phyloP scores from a whole-genome alignment of 2,797 vertebrate species.

The Semaprochilodus insignis region DNA sequence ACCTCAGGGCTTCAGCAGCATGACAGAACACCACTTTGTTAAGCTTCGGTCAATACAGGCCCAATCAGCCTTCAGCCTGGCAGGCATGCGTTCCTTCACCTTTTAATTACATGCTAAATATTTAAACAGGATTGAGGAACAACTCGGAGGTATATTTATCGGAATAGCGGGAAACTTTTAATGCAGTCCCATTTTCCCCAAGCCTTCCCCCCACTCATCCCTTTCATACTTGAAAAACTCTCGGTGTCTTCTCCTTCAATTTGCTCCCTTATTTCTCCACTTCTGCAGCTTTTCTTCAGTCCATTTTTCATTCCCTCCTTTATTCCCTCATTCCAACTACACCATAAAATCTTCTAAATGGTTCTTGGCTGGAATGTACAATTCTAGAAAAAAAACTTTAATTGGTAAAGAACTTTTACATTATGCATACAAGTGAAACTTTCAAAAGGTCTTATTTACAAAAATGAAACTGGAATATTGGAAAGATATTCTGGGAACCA shows the following conservation, averaged over 20 bases:
- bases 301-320: background rate
- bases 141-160: conserved; percentile 11
- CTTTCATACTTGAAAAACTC: background rate
- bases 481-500: too few relatives aligned
- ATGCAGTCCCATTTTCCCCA: conserved; percentile 8
- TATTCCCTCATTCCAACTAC: background rate
- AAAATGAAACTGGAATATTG: too few relatives aligned
- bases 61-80: conserved; percentile 41
- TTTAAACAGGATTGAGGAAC: conserved; percentile 52
- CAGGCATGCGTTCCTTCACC: conserved; percentile 41
- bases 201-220: background rate
- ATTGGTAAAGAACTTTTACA: too few relatives aligned
- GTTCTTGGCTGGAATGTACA: too few relatives aligned
- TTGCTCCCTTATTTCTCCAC: background rate
- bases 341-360: too few relatives aligned
- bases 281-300: background rate
- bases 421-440: too few relatives aligned
- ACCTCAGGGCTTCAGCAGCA: conserved; percentile 10
- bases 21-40: conserved; percentile 41
- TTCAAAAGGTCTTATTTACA: too few relatives aligned
- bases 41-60: conserved; percentile 39
- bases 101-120: conserved; percentile 60
- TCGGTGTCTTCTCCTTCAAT: background rate
- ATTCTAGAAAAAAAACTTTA: too few relatives aligned
- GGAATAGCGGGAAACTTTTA: conserved; percentile 7